phyloP scores from a whole-genome alignment of 1,140 invertebrate species.

The Adoxophyes honmai region DNA sequence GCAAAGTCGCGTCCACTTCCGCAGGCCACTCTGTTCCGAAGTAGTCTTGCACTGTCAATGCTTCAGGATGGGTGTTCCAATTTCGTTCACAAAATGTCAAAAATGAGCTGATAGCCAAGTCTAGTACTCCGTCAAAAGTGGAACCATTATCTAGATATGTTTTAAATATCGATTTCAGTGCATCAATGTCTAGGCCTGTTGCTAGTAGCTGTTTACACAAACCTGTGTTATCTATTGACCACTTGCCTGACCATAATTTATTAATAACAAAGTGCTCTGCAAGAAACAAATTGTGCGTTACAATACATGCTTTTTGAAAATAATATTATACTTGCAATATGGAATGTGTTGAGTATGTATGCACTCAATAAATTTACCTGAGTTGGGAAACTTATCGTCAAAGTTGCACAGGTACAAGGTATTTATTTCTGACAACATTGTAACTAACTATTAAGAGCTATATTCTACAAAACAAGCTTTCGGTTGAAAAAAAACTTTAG shows the following conservation, averaged over 20 bases:
- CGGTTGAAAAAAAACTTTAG: background rate
- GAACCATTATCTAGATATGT: slow-evolving; percentile 30
- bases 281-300: slow-evolving; percentile 16
- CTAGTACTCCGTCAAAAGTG: slow-evolving; percentile 28
- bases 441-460: background rate
- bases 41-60: slow-evolving; percentile 55
- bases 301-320: background rate
- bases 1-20: slow-evolving; percentile 55
- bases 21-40: slow-evolving; percentile 65
- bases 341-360: too few species aligned
- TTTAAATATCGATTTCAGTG: slow-evolving; percentile 36
- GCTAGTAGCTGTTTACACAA: slow-evolving; percentile 43
- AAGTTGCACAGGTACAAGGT: slow-evolving; percentile 58
- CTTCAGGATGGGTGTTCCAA: slow-evolving; percentile 85
- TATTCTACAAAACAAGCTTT: background rate
- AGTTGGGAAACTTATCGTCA: slow-evolving; percentile 41
- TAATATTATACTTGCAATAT: background rate
- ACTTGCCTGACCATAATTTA: slow-evolving; percentile 54
- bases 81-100: slow-evolving; percentile 88
- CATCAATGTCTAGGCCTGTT: slow-evolving; percentile 31
- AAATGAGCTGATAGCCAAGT: slow-evolving; percentile 60
- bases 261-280: slow-evolving; percentile 34
- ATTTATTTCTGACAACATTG: slow-evolving; percentile 26
- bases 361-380: slow-evolving; percentile 34
- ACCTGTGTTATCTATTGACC: slow-evolving; percentile 40